A percentile compares a stretch with the other conserved stretches of the same genome.
Evolutionary conservation across 2,888 invertebrate genomes (phyloP).

Genomic region (Zhuqinia jingwanae): DNA sequence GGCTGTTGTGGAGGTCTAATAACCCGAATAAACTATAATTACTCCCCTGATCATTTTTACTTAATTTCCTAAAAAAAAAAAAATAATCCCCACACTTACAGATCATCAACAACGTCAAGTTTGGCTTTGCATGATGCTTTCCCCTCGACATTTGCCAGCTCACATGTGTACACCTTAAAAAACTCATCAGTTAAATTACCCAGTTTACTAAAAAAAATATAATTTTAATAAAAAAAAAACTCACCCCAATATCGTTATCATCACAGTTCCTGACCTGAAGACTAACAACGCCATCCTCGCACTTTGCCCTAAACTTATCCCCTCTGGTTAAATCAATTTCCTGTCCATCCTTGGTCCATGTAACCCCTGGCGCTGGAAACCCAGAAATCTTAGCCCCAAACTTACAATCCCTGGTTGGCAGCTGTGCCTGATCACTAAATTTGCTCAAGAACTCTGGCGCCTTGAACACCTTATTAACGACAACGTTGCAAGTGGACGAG

Average conservation of each 20-base stretch:
- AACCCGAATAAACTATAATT: too few species aligned
- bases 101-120: conserved; percentile 90
- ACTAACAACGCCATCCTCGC: conserved; percentile 88
- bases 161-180: conserved; percentile 72
- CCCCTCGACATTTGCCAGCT: conserved; percentile 74
- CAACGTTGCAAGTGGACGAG: conserved; percentile 83
- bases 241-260: conserved; percentile 88
- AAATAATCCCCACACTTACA: conserved; percentile 83
- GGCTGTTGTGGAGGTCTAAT: conserved; percentile 47
- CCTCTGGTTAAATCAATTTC: conserved; percentile 84
- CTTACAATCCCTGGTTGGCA: conserved; percentile 90
- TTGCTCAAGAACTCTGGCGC: conserved; percentile 90
- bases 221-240: too few species aligned
- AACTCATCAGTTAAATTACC: conserved; percentile 80
- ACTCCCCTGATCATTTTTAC: not conserved
- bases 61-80: too few species aligned
- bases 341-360: conserved; percentile 92
- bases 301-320: conserved; percentile 88
- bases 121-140: conserved; percentile 81
- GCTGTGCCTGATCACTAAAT: conserved; percentile 87
- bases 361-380: conserved; percentile 88
- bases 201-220: too few species aligned
- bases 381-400: conserved; percentile 91
- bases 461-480: conserved; percentile 90
- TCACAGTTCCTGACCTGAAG: conserved; percentile 90